Evolutionary conservation across 1,140 invertebrate genomes (phyloP), one percentile per base, ranked within the genome.

Genomic region (Orius insidiosus): DNA sequence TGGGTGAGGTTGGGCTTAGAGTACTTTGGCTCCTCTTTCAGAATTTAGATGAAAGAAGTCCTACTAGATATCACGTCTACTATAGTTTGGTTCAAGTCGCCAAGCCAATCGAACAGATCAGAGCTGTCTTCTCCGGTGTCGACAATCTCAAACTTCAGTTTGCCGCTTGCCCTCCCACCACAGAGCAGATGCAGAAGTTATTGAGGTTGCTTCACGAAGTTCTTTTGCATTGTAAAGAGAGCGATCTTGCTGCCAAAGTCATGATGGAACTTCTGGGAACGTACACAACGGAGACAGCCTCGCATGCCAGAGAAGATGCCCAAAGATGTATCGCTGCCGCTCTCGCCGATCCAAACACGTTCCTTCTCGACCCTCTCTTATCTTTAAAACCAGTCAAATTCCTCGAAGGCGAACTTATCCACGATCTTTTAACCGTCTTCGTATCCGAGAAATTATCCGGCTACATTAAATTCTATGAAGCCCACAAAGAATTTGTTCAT

Each of bases 251-350:
- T 18, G 80, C 87, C 16, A 89, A 90, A 64, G 88, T 96, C 1
- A 96, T 98, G 90, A 83, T 96, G 50, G 90, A 96, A 63, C 67
- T 98, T 3, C 62, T 97, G 31, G 84, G 88, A 9, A 96, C 92
- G 1, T 98, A 96, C 59, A 96, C 90, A 39, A 80, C 87, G 48
- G 90, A 96, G 58, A 96, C 94, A 69, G 92, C 93, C 1, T 90
- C 88, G 32, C 87, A 93, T 55, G 92, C 92, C 0, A 40, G 89
- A 55, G 88, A 96, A 67, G 92, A 97, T 71, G 92, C 92, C 5
- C 89, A 94, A 57, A 80, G 85, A 56, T 97, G 93, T 63, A 97
- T 98, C 61, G 79, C 92, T 11, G 83, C 90, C 11, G 90, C 89
- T 43, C 64, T 98, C 43, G 88, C 84, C 33, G 93, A 98, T 65